phyloP scores from a whole-genome alignment of 2,797 vertebrate genomes.

The Margarornis squamiger region DNA sequence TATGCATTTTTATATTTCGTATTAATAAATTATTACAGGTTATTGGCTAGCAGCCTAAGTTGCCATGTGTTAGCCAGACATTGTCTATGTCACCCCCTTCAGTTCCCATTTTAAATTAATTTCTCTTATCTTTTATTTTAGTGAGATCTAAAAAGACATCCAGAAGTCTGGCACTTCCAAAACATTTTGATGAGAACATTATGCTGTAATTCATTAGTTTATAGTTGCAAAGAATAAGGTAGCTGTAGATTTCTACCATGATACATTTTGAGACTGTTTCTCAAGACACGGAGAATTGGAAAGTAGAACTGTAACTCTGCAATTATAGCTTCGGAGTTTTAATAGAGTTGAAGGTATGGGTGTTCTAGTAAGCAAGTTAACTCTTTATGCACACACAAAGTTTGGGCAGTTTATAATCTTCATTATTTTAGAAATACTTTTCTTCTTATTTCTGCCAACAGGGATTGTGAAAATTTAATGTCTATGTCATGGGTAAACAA shows the following conservation, averaged over 20 bases:
- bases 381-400: not conserved
- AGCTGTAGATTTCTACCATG: not conserved
- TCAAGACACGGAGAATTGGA: not conserved
- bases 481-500: not conserved
- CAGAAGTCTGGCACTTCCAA: constrained; percentile 40
- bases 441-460: not conserved
- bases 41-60: constrained; percentile 53
- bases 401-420: not conserved
- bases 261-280: not conserved
- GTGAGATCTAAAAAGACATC: constrained; percentile 51
- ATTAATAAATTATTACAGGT: constrained; percentile 49
- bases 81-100: not conserved
- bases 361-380: not conserved
- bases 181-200: constrained; percentile 45
- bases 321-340: not conserved
- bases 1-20: constrained; percentile 37
- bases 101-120: constrained; percentile 47
- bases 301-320: not conserved
- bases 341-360: not conserved
- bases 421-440: not conserved
- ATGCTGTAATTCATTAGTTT: constrained; percentile 35
- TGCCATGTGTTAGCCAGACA: constrained; percentile 58
- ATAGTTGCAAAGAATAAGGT: constrained; percentile 8
- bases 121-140: constrained; percentile 62
- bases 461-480: not conserved